These are phyloP conservation scores for Leucoptera coffeella DNA, from an alignment of 2,888 invertebrate genomes.

Conservation along the genomic window DNA sequence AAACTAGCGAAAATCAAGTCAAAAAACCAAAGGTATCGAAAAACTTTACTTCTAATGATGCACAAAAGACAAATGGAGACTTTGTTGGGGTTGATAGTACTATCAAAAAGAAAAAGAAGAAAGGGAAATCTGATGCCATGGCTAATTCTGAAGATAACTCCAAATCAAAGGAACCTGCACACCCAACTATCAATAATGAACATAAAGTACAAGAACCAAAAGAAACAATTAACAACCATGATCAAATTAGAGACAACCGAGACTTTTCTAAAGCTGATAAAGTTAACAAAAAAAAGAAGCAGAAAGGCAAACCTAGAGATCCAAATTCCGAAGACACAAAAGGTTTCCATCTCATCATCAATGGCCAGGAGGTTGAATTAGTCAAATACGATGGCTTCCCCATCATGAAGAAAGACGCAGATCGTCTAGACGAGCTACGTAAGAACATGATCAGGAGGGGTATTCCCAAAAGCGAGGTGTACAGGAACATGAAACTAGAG, in stretches of 20 bases:
- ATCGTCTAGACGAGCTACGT: slow-evolving; percentile 54
- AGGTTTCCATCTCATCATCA: slow-evolving; percentile 50
- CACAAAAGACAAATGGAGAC: no score
- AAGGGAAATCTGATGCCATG: slow-evolving; percentile 2
- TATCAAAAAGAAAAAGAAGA: slow-evolving; percentile 5
- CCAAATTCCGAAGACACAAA: slow-evolving; percentile 39
- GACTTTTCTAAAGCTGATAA: slow-evolving; percentile 2
- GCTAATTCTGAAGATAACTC: slow-evolving; percentile 3
- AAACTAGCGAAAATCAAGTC: slow-evolving; percentile 12
- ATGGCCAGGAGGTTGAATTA: slow-evolving; percentile 58
- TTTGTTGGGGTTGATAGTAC: no score
- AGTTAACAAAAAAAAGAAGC: slow-evolving; percentile 10
- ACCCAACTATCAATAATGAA: slow-evolving; percentile 3
- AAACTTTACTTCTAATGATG: slow-evolving; percentile 5
- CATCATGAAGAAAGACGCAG: slow-evolving; percentile 64
- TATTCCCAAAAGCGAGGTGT: slow-evolving; percentile 61
- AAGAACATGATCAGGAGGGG: slow-evolving; percentile 60
- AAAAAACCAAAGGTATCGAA: slow-evolving; percentile 13
- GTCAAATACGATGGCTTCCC: slow-evolving; percentile 66
- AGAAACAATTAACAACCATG: slow-evolving; percentile 1
- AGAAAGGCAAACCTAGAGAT: slow-evolving; percentile 22
- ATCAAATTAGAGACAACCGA: slow-evolving; percentile 5
- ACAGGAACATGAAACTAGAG: slow-evolving; percentile 61
- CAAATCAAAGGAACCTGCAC: slow-evolving; percentile 6
- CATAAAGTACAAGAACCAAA: background rate